Evolutionary conservation across 2,888 invertebrate genomes (phyloP).

Genomic region (Heliothis peltigera): DNA sequence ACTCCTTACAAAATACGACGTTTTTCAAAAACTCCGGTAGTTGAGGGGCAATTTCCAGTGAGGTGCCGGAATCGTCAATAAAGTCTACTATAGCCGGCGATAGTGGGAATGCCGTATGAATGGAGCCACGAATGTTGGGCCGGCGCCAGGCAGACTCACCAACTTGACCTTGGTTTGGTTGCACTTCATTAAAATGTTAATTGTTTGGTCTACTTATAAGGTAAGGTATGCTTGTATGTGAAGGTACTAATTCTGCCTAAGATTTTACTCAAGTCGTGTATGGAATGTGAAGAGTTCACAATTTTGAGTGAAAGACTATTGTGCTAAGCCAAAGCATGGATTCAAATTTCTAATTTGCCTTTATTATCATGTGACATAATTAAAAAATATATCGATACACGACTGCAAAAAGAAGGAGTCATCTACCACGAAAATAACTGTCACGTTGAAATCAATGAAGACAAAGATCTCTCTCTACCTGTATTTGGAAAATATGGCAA

Average conservation of each 20-base stretch:
- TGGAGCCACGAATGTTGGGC: slow-evolving; percentile 39
- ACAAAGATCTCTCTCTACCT: too few species aligned
- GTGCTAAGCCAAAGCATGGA: too few species aligned
- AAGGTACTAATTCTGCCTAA: not conserved
- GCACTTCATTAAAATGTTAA: slow-evolving; percentile 22
- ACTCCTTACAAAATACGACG: not conserved
- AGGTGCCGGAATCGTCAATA: slow-evolving; percentile 8
- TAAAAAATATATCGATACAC: too few species aligned
- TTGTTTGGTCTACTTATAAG: slow-evolving; percentile 9
- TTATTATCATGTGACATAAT: too few species aligned
- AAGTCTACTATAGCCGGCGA: slow-evolving; percentile 9
- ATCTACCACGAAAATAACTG: too few species aligned
- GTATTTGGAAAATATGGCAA: slow-evolving; percentile 1
- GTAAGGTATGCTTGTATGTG: not conserved
- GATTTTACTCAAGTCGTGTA: not conserved
- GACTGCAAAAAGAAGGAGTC: too few species aligned
- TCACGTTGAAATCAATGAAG: too few species aligned
- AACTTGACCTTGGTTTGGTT: slow-evolving; percentile 24
- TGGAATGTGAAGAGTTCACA: not conserved
- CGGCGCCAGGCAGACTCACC: slow-evolving; percentile 37
- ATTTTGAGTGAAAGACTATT: too few species aligned
- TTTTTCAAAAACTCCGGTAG: too few species aligned
- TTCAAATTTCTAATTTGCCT: too few species aligned
- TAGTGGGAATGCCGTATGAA: slow-evolving; percentile 46
- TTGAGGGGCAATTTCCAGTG: not conserved